A percentile compares a stretch with the other conserved stretches of the same genome.
Evolutionary conservation across 1,140 invertebrate genomes (phyloP).

Genomic region (Thaumatotibia leucotreta): DNA sequence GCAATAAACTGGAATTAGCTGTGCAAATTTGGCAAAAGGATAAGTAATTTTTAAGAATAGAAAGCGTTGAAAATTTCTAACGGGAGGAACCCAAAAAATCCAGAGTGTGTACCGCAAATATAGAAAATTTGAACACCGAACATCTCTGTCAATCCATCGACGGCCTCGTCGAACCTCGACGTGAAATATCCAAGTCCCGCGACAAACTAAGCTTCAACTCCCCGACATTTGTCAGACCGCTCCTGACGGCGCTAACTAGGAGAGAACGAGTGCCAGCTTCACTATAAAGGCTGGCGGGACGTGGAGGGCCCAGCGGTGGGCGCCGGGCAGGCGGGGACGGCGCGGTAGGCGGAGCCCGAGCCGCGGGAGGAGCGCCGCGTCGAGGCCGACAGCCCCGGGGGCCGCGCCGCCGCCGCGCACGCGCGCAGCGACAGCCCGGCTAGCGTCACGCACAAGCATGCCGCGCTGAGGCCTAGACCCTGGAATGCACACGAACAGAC

Average conservation of each 20-base stretch:
- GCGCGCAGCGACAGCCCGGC: conserved; percentile 20
- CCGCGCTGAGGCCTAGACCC: not conserved
- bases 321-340: conserved; percentile 31
- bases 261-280: conserved; percentile 34
- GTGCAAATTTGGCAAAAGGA: too few species aligned
- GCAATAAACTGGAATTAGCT: too few species aligned
- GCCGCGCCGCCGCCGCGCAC: conserved; percentile 14
- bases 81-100: too few species aligned
- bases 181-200: too few species aligned
- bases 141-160: too few species aligned
- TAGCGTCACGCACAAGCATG: conserved; percentile 13
- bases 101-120: too few species aligned
- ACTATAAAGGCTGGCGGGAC: conserved; percentile 58
- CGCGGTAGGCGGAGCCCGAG: conserved; percentile 38
- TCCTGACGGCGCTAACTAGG: not conserved
- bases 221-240: not conserved
- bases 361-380: conserved; percentile 12
- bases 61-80: too few species aligned
- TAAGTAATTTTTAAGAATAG: too few species aligned
- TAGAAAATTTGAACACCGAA: too few species aligned
- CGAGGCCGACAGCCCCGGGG: conserved; percentile 23
- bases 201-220: too few species aligned
- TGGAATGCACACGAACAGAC: not conserved
- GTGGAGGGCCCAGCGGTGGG: conserved; percentile 27
- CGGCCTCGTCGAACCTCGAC: too few species aligned